Conservation (phyloP, 2,888 invertebrate genomes). For the Heliconius erato region DNA sequence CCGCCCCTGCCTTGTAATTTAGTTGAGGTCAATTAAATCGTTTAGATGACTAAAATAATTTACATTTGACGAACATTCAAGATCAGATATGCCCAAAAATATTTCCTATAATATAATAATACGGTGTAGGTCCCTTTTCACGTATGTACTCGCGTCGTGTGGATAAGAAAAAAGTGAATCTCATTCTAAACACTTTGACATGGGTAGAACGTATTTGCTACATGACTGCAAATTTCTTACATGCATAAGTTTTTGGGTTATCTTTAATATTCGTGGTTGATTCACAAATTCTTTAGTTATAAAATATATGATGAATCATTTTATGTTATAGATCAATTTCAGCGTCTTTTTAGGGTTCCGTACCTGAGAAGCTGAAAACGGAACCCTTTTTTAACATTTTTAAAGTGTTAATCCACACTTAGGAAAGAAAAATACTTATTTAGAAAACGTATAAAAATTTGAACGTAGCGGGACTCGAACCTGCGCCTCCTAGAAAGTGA, state of each 20-base stretch:
- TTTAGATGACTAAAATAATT: neutral
- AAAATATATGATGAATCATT: constrained; percentile 16
- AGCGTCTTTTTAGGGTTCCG: neutral
- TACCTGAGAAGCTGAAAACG: too few species aligned
- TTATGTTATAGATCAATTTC: neutral
- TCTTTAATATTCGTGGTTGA: constrained; percentile 8
- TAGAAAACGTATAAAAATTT: too few species aligned
- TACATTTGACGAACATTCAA: neutral
- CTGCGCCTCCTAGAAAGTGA: too few species aligned
- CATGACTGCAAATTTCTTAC: constrained; percentile 14
- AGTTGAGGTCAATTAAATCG: too few species aligned
- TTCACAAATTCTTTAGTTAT: constrained; percentile 6
- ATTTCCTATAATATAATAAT: neutral
- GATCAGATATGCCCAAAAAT: neutral
- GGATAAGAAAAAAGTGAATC: constrained; percentile 17
- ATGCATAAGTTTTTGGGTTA: constrained; percentile 8
- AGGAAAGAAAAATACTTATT: too few species aligned
- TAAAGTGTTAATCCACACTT: too few species aligned
- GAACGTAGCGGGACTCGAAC: too few species aligned
- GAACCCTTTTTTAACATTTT: too few species aligned
- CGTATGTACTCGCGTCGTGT: neutral
- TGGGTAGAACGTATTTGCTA: constrained; percentile 21
- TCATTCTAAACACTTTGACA: constrained; percentile 11
- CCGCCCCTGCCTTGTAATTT: too few species aligned
- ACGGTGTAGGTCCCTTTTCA: constrained; percentile 11